A percentile compares a stretch with the other conserved stretches of the same genome.
phyloP scores from a whole-genome alignment of 2,113 vertebrate species.

The Brachyistius frenatus region DNA sequence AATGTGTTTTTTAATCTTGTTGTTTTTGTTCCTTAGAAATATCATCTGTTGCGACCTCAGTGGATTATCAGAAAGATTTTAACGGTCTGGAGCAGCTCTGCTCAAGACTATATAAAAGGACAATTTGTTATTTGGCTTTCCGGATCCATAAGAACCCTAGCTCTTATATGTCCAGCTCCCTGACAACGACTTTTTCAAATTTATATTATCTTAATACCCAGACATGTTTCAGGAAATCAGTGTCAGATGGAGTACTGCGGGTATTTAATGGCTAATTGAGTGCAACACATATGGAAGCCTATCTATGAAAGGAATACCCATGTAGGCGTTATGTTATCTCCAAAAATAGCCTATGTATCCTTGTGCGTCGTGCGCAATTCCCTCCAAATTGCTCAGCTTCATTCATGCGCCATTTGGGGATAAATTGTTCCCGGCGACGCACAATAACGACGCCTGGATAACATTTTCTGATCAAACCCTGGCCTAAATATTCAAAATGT shows the following conservation, averaged over 20 bases:
- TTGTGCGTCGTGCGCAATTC: constrained; percentile 52
- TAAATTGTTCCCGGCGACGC: neutral
- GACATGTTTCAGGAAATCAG: neutral
- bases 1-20: too few species aligned
- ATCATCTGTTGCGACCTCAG: neutral
- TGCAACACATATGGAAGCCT: constrained; percentile 8
- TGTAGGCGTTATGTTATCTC: neutral
- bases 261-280: constrained; percentile 29
- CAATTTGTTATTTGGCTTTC: neutral
- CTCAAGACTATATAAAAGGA: constrained; percentile 3
- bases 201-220: neutral
- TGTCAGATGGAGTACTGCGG: neutral
- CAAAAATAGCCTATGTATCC: constrained; percentile 12
- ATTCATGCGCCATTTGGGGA: constrained; percentile 5
- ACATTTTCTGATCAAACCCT: neutral
- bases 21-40: neutral
- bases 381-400: constrained; percentile 40
- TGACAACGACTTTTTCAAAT: too few species aligned
- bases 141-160: constrained; percentile 6
- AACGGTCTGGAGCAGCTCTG: constrained; percentile 67
- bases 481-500: constrained; percentile 8
- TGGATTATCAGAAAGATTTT: constrained; percentile 3
- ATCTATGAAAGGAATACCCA: constrained; percentile 32
- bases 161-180: neutral
- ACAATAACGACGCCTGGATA: neutral